Conservation (phyloP, 2,113 vertebrate genomes). For the Crotalus helleri region DNA sequence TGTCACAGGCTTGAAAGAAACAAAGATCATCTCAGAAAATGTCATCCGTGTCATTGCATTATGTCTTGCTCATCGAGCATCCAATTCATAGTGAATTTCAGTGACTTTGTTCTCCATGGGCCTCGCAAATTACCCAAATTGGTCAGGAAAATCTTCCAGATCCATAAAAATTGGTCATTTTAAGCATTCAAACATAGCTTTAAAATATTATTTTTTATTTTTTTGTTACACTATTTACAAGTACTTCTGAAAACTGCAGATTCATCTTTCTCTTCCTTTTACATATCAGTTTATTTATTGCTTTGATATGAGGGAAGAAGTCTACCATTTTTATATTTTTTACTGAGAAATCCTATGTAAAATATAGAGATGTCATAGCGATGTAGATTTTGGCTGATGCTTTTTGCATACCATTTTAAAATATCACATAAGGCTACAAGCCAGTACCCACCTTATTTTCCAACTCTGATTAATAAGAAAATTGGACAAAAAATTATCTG, state of each 20-base stretch:
- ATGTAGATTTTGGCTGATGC: not conserved
- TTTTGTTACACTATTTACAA: not conserved
- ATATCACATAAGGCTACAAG: not conserved
- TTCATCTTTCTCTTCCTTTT: not conserved
- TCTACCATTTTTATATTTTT: not conserved
- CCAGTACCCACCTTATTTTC: not conserved
- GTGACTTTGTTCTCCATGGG: not conserved
- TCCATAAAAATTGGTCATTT: not conserved
- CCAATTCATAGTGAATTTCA: not conserved
- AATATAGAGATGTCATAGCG: not conserved
- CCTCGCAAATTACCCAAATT: not conserved
- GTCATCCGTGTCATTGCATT: not conserved
- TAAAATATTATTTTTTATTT: not conserved
- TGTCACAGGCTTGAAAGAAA: not conserved
- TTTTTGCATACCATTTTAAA: not conserved
- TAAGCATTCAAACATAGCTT: not conserved
- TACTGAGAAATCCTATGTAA: not conserved
- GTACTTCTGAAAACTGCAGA: not conserved
- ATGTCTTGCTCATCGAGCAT: not conserved
- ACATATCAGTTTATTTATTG: not conserved
- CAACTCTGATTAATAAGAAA: not conserved
- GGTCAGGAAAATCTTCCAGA: not conserved
- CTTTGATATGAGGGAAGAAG: not conserved
- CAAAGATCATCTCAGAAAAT: not conserved
- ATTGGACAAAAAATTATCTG: not conserved